Conservation (phyloP, 30 jellyfish, hydroid and myxozoan species). For the Hydra vulgaris region DNA sequence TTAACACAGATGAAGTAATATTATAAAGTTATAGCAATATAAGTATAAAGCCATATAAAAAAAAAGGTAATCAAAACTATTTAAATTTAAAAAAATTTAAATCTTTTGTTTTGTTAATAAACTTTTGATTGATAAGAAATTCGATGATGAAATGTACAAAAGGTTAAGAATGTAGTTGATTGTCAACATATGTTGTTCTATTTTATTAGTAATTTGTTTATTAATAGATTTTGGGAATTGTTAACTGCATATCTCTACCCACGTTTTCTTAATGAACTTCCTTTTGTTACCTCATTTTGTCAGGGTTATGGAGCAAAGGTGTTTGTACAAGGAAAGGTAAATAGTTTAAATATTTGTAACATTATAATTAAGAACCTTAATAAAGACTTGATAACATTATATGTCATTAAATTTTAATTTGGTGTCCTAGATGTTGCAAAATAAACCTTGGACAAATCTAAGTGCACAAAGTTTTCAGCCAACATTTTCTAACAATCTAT, state of each 20-base stretch:
- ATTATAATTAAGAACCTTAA: no score
- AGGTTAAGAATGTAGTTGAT: no score
- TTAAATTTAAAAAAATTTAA: no score
- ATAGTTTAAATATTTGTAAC: not conserved
- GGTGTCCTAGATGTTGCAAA: not conserved
- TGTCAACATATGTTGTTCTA: not conserved
- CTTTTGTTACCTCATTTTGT: constrained; percentile 61
- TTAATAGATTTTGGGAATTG: constrained; percentile 66
- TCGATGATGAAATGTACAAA: no score
- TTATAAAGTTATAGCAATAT: no score
- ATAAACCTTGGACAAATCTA: constrained; percentile 72
- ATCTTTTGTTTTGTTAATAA: no score
- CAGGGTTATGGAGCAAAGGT: constrained; percentile 65
- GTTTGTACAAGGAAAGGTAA: constrained; percentile 45
- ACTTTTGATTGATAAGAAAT: no score
- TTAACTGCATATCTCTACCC: constrained; percentile 61
- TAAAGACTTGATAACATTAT: no score
- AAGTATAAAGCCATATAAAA: no score
- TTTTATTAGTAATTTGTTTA: not conserved
- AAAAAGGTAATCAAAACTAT: no score
- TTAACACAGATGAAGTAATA: no score
- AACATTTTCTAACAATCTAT: constrained; percentile 34
- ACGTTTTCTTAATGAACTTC: constrained; percentile 37
- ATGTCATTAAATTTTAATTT: no score
- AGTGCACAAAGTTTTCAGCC: constrained; percentile 72